Evolutionary conservation across 2,888 invertebrate species (phyloP).

Genomic region (Caenorhabditis sp.): DNA sequence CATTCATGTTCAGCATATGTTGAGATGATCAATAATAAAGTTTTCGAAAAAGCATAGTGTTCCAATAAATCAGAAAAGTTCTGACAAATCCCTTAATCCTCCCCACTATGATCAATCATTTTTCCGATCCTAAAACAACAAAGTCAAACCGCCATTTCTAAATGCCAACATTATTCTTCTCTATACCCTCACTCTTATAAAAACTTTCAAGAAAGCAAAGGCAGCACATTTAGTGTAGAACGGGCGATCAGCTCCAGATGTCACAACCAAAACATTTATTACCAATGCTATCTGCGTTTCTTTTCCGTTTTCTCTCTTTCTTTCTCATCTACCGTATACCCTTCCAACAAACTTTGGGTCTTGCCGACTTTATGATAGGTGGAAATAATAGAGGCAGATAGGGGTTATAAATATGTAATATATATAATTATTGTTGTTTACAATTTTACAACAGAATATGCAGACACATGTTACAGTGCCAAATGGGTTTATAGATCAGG

Average conservation of each 20-base stretch:
- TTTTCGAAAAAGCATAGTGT: no score
- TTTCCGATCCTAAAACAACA: not conserved
- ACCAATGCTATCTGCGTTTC: not conserved
- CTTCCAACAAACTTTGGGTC: not conserved
- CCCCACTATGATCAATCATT: no score
- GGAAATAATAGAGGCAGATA: not conserved
- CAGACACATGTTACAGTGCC: not conserved
- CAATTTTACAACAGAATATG: no score
- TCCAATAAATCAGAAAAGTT: no score
- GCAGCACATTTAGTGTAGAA: not conserved
- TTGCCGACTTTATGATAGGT: not conserved
- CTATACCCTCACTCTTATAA: not conserved
- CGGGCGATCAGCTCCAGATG: not conserved
- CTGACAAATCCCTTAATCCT: not conserved
- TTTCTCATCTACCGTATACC: not conserved
- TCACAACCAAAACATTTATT: conserved; percentile 1
- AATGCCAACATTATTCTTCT: not conserved
- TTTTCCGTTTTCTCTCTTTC: not conserved
- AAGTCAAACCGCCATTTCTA: not conserved
- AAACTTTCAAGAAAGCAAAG: not conserved
- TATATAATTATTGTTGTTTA: no score
- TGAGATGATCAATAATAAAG: no score
- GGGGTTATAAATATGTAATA: no score
- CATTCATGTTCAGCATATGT: no score
- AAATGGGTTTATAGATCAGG: not conserved